Percentiles rank a stretch among this genome's conserved stretches.
Evolutionary conservation across 2,113 vertebrate genomes (phyloP).

Genomic region (Amazona vittata): DNA sequence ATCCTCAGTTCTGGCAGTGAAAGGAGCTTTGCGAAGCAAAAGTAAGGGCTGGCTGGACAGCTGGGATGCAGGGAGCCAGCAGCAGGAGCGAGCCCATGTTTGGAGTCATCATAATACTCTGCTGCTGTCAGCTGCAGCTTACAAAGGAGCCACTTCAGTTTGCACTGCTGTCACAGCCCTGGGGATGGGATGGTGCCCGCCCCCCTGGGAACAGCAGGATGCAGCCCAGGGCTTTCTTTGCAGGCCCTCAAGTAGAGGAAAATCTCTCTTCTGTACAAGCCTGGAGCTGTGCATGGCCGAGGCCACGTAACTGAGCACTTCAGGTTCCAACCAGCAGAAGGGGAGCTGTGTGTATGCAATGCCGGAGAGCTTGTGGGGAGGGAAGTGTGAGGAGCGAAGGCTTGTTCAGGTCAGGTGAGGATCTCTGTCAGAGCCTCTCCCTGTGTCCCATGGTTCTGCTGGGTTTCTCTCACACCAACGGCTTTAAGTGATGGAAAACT

Average conservation of each 20-base stretch:
- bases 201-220: background rate
- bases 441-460: background rate
- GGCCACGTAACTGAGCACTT: background rate
- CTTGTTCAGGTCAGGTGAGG: background rate
- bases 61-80: background rate
- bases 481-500: background rate
- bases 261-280: background rate
- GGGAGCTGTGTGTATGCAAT: rapidly evolving
- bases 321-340: background rate
- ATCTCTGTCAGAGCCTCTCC: background rate
- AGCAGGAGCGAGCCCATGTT: background rate
- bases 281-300: background rate
- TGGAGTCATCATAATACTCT: background rate
- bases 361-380: background rate
- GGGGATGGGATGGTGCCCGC: background rate
- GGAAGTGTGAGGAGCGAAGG: background rate
- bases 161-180: background rate
- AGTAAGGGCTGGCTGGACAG: background rate
- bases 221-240: background rate
- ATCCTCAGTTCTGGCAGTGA: background rate
- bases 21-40: background rate
- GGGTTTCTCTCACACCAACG: background rate
- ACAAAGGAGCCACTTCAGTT: background rate
- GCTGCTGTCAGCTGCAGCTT: background rate
- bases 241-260: background rate